These are phyloP conservation scores for Ptilodon capucinus DNA, from an alignment of 2,888 invertebrate species.

Conservation along the genomic window DNA sequence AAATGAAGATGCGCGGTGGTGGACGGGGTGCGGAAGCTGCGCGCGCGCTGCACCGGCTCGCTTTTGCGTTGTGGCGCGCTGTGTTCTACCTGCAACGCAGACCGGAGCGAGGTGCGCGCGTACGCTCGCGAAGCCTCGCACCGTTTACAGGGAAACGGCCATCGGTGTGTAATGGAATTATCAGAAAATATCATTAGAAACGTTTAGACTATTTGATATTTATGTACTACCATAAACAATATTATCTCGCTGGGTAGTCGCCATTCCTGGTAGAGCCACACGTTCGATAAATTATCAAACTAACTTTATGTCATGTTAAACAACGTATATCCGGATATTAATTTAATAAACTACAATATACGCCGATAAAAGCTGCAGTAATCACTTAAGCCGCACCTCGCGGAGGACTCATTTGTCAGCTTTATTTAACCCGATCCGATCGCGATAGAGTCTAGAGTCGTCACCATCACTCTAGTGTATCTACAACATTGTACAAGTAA, in stretches of 20 bases:
- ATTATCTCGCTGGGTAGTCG: too few relatives aligned
- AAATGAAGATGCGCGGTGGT: conserved; percentile 54
- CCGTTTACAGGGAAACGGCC: conserved; percentile 25
- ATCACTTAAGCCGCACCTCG: conserved; percentile 76
- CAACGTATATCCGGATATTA: conserved; percentile 5
- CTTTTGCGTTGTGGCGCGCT: conserved; percentile 89
- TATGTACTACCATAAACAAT: too few relatives aligned
- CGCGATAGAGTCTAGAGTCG: conserved; percentile 39
- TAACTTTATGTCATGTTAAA: too few relatives aligned
- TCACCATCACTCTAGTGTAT: conserved; percentile 7
- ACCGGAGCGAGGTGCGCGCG: conserved; percentile 32
- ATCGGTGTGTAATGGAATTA: conserved; percentile 51
- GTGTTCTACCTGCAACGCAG: conserved; percentile 86
- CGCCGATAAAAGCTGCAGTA: conserved; percentile 68
- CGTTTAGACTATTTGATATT: too few relatives aligned
- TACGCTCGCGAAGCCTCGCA: conserved; percentile 50
- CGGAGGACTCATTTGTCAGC: conserved; percentile 61
- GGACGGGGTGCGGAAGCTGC: conserved; percentile 76
- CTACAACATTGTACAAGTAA: not conserved
- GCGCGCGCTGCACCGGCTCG: conserved; percentile 86
- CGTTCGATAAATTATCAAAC: too few relatives aligned
- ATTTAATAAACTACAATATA: conserved; percentile 27
- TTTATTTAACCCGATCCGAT: conserved; percentile 57
- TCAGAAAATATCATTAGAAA: too few relatives aligned
- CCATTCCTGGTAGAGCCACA: not conserved